Evolutionary conservation across 1,140 invertebrate species (phyloP), one percentile per base, ranked within the genome.

Genomic region (Drosophila repleta): DNA sequence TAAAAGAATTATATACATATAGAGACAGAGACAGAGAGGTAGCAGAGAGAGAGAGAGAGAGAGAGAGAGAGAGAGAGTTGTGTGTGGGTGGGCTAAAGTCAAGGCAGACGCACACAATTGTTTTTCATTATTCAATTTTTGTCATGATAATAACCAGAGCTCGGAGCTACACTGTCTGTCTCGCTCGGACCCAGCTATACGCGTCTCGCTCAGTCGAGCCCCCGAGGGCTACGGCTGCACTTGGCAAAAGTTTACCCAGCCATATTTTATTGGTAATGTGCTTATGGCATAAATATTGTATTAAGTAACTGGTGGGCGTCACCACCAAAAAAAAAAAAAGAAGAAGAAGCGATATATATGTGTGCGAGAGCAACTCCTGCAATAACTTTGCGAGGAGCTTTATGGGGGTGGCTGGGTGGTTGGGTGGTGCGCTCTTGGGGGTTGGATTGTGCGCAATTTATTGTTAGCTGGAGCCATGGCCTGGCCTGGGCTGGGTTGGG

Each of bases 251-350:
- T 85, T 78, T 64, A 73, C 74, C 70, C 82, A 82, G 82, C 82
- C 82, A 88, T 88, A 88, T 88, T 88, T 88, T 90, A 88, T 88
- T 89, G 84, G 87, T 90, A 90, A 90, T 90, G 85, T 90, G 87
- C 87, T 90, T 90, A 90, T 90, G 87, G 76, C 81, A 90, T 90
- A 90, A 90, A 90, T 90, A 90, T 90, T 90, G 85, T 90, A 90
- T 90, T 87, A 90, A 90, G 87, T 90, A 90, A 90, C 87, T 90
- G 85, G 85, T 90, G 85, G 85, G 85, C 81, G 85, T 85, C 76
- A 67, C 70, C 82, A 90, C 81, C 70, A 80, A 72, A 29, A 67
- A 61, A 52, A 64, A 41, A 18, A 43, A 45, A 18, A 18, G 48
- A 64, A 41, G 15, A 43, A 45, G 15, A 18, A 8, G n/a, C 18